Evolutionary conservation across 1,140 invertebrate genomes (phyloP).

Genomic region (Glossosoma conforme): DNA sequence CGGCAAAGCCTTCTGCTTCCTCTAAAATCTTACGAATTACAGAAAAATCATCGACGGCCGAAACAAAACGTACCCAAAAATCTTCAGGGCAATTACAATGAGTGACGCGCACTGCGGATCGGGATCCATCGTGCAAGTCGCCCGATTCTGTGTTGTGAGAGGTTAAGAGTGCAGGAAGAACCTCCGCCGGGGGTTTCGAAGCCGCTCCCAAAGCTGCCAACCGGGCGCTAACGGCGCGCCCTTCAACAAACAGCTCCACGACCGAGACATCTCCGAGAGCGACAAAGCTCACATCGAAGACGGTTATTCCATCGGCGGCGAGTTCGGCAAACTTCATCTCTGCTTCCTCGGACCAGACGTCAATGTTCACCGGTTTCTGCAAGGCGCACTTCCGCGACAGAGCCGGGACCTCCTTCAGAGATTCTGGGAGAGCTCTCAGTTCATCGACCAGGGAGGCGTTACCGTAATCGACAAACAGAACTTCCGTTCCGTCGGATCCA

Average conservation of each 20-base stretch:
- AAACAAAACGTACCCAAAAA: slow-evolving; percentile 62
- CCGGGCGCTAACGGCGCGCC: slow-evolving; percentile 56
- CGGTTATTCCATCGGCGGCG: slow-evolving; percentile 57
- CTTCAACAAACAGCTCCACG: slow-evolving; percentile 58
- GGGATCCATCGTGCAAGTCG: slow-evolving; percentile 32
- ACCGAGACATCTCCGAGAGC: slow-evolving; percentile 60
- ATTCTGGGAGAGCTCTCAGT: slow-evolving; percentile 57
- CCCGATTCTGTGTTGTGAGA: slow-evolving; percentile 35
- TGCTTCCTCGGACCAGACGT: slow-evolving; percentile 58
- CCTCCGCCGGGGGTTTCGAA: slow-evolving; percentile 6
- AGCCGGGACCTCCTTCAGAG: slow-evolving; percentile 54
- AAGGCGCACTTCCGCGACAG: slow-evolving; percentile 60
- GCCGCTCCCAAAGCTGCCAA: slow-evolving; percentile 42
- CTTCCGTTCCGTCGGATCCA: slow-evolving; percentile 56
- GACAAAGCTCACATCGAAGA: slow-evolving; percentile 59
- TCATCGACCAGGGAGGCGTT: slow-evolving; percentile 59
- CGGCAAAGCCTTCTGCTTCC: slow-evolving; percentile 48
- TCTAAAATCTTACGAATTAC: slow-evolving; percentile 52
- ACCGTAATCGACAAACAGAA: slow-evolving; percentile 70
- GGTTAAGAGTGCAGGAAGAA: slow-evolving; percentile 34
- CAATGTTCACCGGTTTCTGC: slow-evolving; percentile 54
- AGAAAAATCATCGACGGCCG: slow-evolving; percentile 50
- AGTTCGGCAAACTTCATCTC: slow-evolving; percentile 60
- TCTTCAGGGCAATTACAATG: slow-evolving; percentile 54
- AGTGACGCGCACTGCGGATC: slow-evolving; percentile 47